Evolutionary conservation across 2,113 vertebrate species (phyloP).

Genomic region (Kryptolebias marmoratus): DNA sequence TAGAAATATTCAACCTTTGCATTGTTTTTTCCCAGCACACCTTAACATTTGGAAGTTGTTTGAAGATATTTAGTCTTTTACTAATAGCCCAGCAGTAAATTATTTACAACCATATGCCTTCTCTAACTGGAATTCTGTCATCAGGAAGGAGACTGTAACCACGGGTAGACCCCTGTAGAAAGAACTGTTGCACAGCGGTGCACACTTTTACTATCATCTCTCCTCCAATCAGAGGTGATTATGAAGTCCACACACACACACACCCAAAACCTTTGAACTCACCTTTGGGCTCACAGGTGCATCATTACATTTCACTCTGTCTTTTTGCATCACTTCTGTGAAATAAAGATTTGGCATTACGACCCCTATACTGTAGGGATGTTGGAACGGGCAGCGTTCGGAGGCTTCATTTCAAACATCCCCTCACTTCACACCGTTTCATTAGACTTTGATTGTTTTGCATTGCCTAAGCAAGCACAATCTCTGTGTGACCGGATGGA

Average conservation of each 20-base stretch:
- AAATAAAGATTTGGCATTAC: not conserved
- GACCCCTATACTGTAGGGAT: not conserved
- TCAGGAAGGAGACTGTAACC: not conserved
- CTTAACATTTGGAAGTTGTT: no score
- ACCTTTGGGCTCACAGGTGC: no score
- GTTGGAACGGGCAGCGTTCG: not conserved
- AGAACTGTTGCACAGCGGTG: not conserved
- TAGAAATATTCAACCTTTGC: no score
- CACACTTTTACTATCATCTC: not conserved
- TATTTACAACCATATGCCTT: constrained; percentile 18
- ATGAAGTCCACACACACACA: not conserved
- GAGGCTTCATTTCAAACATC: not conserved
- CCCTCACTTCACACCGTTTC: not conserved
- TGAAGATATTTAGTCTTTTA: no score
- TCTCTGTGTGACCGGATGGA: constrained; percentile 21
- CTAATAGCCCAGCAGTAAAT: constrained; percentile 16
- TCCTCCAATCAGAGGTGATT: not conserved
- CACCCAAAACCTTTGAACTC: not conserved
- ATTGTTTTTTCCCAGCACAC: not conserved
- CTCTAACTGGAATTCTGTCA: not conserved
- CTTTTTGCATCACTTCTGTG: no score
- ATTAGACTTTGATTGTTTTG: constrained; percentile 12
- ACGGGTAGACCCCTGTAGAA: not conserved
- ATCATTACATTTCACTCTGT: no score
- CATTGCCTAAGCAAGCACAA: constrained; percentile 17